Evolutionary conservation across 2,113 vertebrate species (phyloP).

Genomic region (Ictalurus punctatus): DNA sequence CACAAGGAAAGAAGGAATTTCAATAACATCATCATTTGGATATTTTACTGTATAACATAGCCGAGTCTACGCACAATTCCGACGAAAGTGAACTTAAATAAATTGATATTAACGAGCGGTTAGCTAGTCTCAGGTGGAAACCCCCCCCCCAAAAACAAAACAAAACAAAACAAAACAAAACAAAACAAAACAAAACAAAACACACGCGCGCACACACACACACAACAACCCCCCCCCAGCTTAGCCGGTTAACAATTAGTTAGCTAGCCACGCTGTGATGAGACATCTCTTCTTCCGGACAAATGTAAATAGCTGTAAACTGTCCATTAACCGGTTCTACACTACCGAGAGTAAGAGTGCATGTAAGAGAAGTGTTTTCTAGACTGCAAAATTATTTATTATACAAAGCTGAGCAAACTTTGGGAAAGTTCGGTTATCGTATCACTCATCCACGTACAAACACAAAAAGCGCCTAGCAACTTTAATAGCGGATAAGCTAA

Average conservation of each 20-base stretch:
- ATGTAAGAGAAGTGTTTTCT: background rate
- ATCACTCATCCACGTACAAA: constrained; percentile 8
- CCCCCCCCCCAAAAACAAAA: background rate
- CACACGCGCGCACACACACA: no score
- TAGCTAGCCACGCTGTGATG: background rate
- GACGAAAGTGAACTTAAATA: background rate
- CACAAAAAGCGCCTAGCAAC: constrained; percentile 60
- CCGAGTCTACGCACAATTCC: background rate
- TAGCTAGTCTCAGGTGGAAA: background rate
- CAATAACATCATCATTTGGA: background rate
- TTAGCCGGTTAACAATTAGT: background rate
- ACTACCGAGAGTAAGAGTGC: background rate
- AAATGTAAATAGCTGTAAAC: background rate
- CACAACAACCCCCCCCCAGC: background rate
- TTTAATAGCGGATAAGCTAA: background rate
- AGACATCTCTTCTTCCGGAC: background rate
- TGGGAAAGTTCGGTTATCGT: constrained; percentile 30
- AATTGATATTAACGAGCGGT: background rate
- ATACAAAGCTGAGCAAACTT: constrained; percentile 16
- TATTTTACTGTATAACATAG: no score
- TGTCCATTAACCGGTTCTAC: background rate
- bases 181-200: no score
- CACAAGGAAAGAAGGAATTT: background rate
- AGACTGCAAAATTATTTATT: background rate
- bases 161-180: no score